These are phyloP conservation scores for Cercopithecus neglectus DNA, from an alignment of 2,797 vertebrate genomes.

Conservation along the genomic window DNA sequence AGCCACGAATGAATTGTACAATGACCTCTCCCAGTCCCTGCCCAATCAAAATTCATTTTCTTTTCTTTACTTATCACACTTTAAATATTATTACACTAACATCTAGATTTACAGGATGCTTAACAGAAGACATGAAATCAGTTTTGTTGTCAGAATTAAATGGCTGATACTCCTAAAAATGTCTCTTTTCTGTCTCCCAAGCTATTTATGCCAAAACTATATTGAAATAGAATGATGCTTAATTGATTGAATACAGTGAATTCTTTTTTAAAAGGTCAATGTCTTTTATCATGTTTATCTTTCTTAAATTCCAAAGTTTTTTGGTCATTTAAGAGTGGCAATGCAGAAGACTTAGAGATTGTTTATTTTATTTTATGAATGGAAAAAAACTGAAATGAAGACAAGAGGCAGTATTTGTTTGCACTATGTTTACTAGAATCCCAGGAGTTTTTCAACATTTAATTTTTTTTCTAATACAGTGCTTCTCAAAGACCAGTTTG, in stretches of 20 bases:
- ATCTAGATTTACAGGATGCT: neutral
- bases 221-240: neutral
- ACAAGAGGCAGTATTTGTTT: neutral
- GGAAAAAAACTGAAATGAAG: neutral
- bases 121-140: neutral
- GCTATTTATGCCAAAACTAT: neutral
- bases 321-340: neutral
- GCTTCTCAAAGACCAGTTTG: neutral
- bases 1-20: neutral
- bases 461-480: neutral
- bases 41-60: neutral
- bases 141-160: conserved; percentile 3
- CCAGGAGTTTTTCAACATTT: neutral
- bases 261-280: conserved; percentile 29
- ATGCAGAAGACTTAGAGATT: neutral
- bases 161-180: neutral
- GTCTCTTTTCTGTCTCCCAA: neutral
- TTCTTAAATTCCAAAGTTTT: neutral
- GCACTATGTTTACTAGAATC: neutral
- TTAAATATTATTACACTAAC: neutral
- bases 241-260: neutral
- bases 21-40: neutral
- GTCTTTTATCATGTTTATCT: conserved; percentile 24
- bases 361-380: conserved; percentile 46
- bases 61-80: neutral